These are phyloP conservation scores for Halichoeres trimaculatus DNA, from an alignment of 2,113 vertebrate genomes.

Conservation along the genomic window DNA sequence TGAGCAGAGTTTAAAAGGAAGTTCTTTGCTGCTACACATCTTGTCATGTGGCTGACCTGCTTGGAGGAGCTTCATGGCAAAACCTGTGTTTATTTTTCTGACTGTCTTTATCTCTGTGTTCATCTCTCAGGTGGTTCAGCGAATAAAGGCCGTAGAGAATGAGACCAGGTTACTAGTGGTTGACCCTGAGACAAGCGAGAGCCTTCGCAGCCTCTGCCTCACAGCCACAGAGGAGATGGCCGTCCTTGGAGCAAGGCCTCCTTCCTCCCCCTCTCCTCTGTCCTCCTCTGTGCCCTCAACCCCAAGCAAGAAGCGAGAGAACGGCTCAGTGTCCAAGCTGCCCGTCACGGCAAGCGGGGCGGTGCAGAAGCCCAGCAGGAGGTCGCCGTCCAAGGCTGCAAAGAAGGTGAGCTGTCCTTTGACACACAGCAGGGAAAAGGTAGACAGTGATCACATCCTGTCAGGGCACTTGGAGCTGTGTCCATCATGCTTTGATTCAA, in stretches of 20 bases:
- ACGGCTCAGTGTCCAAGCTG: slow-evolving; percentile 86
- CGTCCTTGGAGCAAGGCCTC: slow-evolving; percentile 61
- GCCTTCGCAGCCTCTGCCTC: slow-evolving; percentile 88
- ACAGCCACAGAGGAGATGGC: slow-evolving; percentile 91
- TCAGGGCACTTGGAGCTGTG: too few relatives aligned
- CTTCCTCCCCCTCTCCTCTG: slow-evolving; percentile 47
- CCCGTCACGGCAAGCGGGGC: slow-evolving; percentile 69
- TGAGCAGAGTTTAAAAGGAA: too few relatives aligned
- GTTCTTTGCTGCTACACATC: too few relatives aligned
- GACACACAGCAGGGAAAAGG: too few relatives aligned
- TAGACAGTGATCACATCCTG: too few relatives aligned
- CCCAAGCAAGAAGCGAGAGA: slow-evolving; percentile 76
- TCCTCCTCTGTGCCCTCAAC: slow-evolving; percentile 48
- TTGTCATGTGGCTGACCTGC: too few relatives aligned
- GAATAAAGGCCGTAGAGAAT: slow-evolving; percentile 91
- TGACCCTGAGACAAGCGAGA: slow-evolving; percentile 92
- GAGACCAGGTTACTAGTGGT: slow-evolving; percentile 94
- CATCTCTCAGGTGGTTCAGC: slow-evolving; percentile 90
- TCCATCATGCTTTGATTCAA: too few relatives aligned
- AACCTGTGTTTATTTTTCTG: too few relatives aligned
- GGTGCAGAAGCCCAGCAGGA: slow-evolving; percentile 82
- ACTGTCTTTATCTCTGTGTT: too few relatives aligned
- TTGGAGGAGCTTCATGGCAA: too few relatives aligned
- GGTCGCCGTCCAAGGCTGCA: slow-evolving; percentile 81
- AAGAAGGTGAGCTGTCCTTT: slow-evolving; percentile 86